Base-by-base conservation (phyloP, 2,797 vertebrate species). In the Etheostoma perlongum region DNA sequence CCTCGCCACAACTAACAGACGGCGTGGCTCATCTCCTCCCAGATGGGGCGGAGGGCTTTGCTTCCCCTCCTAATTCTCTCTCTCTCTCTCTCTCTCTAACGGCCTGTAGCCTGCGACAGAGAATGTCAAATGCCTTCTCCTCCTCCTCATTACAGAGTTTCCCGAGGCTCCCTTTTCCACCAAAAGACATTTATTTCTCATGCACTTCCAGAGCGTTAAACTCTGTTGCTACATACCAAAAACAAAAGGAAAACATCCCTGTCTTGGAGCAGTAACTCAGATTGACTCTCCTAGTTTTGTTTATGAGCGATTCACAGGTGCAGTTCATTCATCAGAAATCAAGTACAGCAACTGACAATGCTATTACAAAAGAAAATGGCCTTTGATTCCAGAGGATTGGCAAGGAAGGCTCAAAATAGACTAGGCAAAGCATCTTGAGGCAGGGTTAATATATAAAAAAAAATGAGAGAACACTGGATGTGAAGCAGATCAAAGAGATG, bases 141-240 rank as follows among this genome's bases (percentile, higher is more conserved):
- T 79, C 71, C 4, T 84, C 58, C 81, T 90, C 86, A 80, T 86
- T 89, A 88, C 78, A 69, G 67, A 82, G 83, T 58, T 89, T 83
- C 88, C 88, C 9, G 36, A 79, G 86, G 87, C 82, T 33, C 66
- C 64, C 58, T 67, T 63, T 73, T 74, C 74, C 25, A 62, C 74
- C 74, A 72, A 84, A 81, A 74, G 64, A 30, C 72, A 59, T 58
- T 88, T 19, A 75, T 74, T 83, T 84, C 84, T 78, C 64, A 71
- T 55, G 77, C 54, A 52, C 72, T 79, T 78, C 27, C 70, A 73
- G 30, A 65, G 61, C 10, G 16, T 66, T 85, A 65, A 61, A 59
- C 79, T 63, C 15, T 61, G 75, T 65, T 72, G 67, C 65, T 70
- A 46, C 62, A 82, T 65, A 63, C 33, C 65, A 44, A 81, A 84